phyloP scores from a whole-genome alignment of 2,888 invertebrate species.

The Imbricaverruca yamaguchii region DNA sequence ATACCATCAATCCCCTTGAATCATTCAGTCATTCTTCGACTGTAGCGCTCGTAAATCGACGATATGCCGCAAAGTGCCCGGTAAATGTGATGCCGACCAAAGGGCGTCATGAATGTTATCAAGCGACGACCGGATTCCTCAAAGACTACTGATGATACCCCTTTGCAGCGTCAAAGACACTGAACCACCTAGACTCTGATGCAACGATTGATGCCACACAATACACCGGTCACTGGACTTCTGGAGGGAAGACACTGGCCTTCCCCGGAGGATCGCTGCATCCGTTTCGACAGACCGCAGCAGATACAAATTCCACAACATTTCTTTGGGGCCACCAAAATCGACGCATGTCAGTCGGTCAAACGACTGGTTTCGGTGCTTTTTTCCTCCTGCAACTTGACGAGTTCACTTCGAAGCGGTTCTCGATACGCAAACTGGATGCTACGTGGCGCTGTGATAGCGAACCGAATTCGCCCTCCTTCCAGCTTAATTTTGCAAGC shows the following conservation, averaged over 20 bases:
- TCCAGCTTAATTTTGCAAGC: background rate
- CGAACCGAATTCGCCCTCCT: background rate
- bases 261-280: background rate
- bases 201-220: background rate
- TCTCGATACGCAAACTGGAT: background rate
- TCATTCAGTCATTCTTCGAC: background rate
- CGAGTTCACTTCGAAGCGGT: background rate
- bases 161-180: constrained; percentile 23
- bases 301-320: constrained; percentile 25
- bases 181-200: background rate
- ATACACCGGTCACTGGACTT: background rate
- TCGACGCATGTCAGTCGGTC: constrained; percentile 26
- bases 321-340: constrained; percentile 25
- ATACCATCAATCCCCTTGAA: background rate
- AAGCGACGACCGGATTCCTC: background rate
- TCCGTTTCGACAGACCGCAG: constrained; percentile 24
- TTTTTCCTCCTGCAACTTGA: background rate
- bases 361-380: constrained; percentile 21
- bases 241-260: no score
- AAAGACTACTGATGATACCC: constrained; percentile 25
- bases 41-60: background rate
- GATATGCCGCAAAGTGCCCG: constrained; percentile 24
- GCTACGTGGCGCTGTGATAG: background rate
- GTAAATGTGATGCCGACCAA: background rate
- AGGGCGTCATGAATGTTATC: no score